Evolutionary conservation across 2,888 invertebrate species (phyloP).

Genomic region (Tipula lateralis): DNA sequence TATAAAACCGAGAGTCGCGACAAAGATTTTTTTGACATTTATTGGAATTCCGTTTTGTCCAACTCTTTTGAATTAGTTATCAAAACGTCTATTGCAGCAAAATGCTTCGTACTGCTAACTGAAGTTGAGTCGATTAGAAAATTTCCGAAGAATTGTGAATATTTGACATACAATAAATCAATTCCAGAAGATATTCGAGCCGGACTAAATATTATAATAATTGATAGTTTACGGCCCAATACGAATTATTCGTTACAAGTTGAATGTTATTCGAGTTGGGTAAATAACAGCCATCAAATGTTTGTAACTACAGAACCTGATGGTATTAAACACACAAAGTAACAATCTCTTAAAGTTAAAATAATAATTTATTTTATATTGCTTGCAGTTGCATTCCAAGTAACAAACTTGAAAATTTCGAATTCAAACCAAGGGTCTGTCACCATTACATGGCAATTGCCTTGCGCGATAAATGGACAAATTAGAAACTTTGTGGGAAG

Average conservation of each 20-base stretch:
- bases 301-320: not conserved
- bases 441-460: slow-evolving; percentile 42
- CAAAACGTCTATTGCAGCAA: not conserved
- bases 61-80: not conserved
- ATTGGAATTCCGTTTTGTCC: not conserved
- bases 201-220: too few relatives aligned
- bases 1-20: too few relatives aligned
- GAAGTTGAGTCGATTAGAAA: not conserved
- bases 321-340: not conserved
- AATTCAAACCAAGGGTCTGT: slow-evolving; percentile 33
- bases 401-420: not conserved
- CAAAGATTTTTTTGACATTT: not conserved
- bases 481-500: slow-evolving; percentile 41
- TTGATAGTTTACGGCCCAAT: not conserved
- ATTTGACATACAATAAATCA: not conserved
- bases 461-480: slow-evolving; percentile 44
- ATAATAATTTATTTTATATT: not conserved
- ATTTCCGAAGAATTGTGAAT: not conserved
- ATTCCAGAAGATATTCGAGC: too few relatives aligned
- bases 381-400: not conserved
- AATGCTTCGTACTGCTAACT: not conserved
- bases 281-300: not conserved
- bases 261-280: not conserved
- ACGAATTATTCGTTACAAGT: not conserved
- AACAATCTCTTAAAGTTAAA: too few relatives aligned